Evolutionary conservation across 2,888 invertebrate species (phyloP).

Genomic region (Ephialtes manifestator): DNA sequence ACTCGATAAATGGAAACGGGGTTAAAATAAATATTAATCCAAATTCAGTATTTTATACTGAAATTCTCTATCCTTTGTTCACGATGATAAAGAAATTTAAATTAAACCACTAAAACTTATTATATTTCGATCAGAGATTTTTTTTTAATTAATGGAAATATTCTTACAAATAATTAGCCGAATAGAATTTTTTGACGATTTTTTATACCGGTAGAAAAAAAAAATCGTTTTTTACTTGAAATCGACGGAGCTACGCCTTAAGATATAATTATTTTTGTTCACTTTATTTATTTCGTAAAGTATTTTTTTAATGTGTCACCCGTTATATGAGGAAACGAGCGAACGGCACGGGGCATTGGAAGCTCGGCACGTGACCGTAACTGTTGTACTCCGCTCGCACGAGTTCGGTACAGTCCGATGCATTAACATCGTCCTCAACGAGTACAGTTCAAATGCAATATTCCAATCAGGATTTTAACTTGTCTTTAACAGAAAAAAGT

Average conservation of each 20-base stretch:
- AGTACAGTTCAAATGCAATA: neutral
- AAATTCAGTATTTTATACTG: too few species aligned
- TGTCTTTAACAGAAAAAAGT: neutral
- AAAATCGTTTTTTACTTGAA: neutral
- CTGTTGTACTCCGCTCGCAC: slow-evolving; percentile 41
- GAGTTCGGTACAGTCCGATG: slow-evolving; percentile 54
- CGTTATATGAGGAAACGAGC: slow-evolving; percentile 56
- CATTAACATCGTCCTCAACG: slow-evolving; percentile 52
- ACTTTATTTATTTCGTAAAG: slow-evolving; percentile 8
- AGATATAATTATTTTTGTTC: neutral
- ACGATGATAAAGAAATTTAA: neutral
- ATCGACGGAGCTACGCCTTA: neutral
- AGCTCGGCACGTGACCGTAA: slow-evolving; percentile 69
- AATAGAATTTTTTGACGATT: too few species aligned
- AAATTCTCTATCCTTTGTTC: too few species aligned
- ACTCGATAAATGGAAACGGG: slow-evolving; percentile 32
- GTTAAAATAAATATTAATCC: neutral
- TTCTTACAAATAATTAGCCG: too few species aligned
- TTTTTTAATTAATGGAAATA: neutral
- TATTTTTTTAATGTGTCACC: slow-evolving; percentile 43
- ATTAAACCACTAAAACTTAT: neutral
- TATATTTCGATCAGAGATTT: neutral
- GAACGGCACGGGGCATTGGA: slow-evolving; percentile 63
- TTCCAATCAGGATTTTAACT: neutral
- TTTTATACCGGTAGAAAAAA: neutral